Conservation (phyloP, 1,140 invertebrate genomes). For the Parapsyche elsis region DNA sequence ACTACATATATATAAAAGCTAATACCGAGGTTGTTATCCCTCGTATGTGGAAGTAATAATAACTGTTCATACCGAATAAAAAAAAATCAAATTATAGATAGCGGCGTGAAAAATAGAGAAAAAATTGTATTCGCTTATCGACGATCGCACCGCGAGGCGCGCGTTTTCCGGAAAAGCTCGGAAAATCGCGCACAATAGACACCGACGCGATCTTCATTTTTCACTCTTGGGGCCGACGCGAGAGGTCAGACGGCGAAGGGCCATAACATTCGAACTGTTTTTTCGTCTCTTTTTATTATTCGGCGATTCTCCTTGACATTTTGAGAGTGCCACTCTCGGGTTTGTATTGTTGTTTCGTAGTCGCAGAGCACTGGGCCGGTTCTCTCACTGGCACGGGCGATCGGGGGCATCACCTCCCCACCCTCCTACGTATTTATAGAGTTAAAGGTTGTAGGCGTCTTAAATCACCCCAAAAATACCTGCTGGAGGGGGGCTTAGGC, state of each 20-base stretch:
- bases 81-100: no score
- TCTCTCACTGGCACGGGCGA: neutral
- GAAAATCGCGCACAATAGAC: neutral
- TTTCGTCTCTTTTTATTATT: neutral
- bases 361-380: neutral
- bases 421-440: slow-evolving; percentile 19
- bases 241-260: neutral
- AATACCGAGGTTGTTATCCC: no score
- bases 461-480: slow-evolving; percentile 44
- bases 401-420: neutral
- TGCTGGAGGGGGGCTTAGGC: slow-evolving; percentile 6
- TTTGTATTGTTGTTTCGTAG: slow-evolving; percentile 23
- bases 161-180: neutral
- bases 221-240: neutral
- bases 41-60: no score
- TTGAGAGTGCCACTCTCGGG: slow-evolving; percentile 27
- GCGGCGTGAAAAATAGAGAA: no score
- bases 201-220: neutral
- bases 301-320: slow-evolving; percentile 35
- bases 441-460: slow-evolving; percentile 38
- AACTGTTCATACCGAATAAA: no score
- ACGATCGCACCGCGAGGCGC: neutral
- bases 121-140: neutral
- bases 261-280: slow-evolving; percentile 3
- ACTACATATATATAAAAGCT: no score